Conservation (phyloP, 2,888 invertebrate species). For the Pollenia labialis region DNA sequence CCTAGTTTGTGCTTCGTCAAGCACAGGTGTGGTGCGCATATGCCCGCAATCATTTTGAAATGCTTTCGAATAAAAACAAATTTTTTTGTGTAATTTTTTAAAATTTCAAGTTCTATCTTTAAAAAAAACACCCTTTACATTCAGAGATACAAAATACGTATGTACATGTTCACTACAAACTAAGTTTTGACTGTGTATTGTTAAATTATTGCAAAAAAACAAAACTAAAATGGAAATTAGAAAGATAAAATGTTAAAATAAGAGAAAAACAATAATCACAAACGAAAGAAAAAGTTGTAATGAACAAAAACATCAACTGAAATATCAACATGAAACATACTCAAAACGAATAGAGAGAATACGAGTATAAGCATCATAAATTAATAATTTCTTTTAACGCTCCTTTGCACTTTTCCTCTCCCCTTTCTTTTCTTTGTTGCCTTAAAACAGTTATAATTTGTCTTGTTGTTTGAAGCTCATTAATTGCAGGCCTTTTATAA, state of each 20-base stretch:
- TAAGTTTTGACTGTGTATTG: conserved; percentile 49
- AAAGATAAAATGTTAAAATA: not conserved
- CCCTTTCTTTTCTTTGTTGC: not conserved
- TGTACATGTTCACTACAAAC: conserved; percentile 34
- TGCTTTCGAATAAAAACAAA: too few relatives aligned
- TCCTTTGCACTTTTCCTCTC: conserved; percentile 53
- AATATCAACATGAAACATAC: conserved; percentile 66
- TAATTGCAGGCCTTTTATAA: conserved; percentile 8
- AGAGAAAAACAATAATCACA: not conserved
- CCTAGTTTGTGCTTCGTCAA: too few relatives aligned
- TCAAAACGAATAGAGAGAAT: conserved; percentile 62
- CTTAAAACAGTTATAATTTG: conserved; percentile 26
- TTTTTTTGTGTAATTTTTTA: too few relatives aligned
- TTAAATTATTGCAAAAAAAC: conserved; percentile 15
- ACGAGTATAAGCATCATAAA: conserved; percentile 57
- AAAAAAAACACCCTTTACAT: too few relatives aligned
- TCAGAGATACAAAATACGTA: too few relatives aligned
- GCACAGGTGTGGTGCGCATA: too few relatives aligned
- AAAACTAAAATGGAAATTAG: not conserved
- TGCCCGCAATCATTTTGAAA: too few relatives aligned
- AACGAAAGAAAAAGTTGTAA: conserved; percentile 27
- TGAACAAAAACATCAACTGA: conserved; percentile 20
- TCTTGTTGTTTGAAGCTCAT: conserved; percentile 8
- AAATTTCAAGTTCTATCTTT: too few relatives aligned
- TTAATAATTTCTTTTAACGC: conserved; percentile 53